Evolutionary conservation across 2,113 vertebrate genomes (phyloP), one percentile per base, ranked within the genome.

Genomic region (Tautogolabrus adspersus): DNA sequence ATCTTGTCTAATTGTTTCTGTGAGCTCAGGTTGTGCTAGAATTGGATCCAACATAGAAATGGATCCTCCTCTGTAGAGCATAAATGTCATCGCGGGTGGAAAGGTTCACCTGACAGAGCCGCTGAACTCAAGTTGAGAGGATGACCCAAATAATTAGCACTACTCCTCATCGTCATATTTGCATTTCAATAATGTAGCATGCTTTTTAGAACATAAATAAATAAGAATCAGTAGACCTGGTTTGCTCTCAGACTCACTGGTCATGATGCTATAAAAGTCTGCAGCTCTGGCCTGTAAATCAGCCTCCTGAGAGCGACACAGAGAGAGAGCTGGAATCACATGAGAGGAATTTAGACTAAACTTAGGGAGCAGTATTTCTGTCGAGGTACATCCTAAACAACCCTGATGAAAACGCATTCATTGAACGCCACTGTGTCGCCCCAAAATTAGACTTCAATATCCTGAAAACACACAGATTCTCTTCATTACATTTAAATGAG

Each of bases 401-500:
- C 10, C 62, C 54, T 2, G 15, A 26, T n/a, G 18, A 23, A 52
- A 7, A 73, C 7, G 47, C 59, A 12, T 1, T 9, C 7, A 16
- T 23, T 16, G 51, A 55, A 58, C 34, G 23, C 42, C 5, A 22
- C 40, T 15, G 12, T 47, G 44, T 12, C 44, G 18, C 15, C 42
- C 46, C 57, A 49, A n/a, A 75, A 76, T 67, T 59, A 72, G 42
- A 44, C 30, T 18, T 30, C 40, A 26, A 1, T 37, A 22, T 68
- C 54, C 55, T 52, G 12, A 44, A 54, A 75, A 52, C 68, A 58
- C 60, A 81, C 63, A 62, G 61, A 67, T 13, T 23, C 26, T 55
- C 54, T 77, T 63, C n/a, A 63, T 77, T 67, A 67, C 16, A n/a
- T 54, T 65, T 58, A 52, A 84, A 72, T 22, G 1, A 22, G n/a